Evolutionary conservation across 37 sponge, comb jelly and placozoan species (phyloP).

Genomic region (Petrosia ficiformis): DNA sequence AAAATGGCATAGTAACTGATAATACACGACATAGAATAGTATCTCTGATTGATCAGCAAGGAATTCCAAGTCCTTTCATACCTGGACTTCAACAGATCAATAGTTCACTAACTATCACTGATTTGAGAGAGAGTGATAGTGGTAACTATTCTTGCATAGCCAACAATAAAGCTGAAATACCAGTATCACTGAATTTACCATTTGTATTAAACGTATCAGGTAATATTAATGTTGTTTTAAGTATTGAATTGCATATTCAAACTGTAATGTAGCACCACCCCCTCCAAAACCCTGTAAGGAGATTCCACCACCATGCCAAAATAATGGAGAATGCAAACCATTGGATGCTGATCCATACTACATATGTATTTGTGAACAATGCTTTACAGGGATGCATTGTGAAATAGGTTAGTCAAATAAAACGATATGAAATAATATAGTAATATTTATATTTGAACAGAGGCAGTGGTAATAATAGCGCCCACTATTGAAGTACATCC

Average conservation of each 20-base stretch:
- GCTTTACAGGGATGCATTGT: no score
- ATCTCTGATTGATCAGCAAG: background rate
- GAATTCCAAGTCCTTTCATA: background rate
- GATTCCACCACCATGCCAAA: background rate
- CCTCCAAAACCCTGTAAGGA: background rate
- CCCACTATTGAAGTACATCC: background rate
- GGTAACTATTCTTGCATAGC: slow-evolving; percentile 23
- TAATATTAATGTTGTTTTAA: no score
- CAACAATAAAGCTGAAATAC: background rate
- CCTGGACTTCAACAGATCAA: background rate
- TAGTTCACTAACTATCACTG: slow-evolving; percentile 23
- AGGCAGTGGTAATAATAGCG: no score
- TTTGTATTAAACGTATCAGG: background rate
- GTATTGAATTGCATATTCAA: no score
- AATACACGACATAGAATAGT: background rate
- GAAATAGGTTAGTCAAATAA: no score
- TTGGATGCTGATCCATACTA: no score
- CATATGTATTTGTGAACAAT: no score
- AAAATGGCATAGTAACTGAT: background rate
- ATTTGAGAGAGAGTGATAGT: slow-evolving; percentile 8
- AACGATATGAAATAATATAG: no score
- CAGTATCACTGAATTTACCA: background rate
- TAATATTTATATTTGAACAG: background rate
- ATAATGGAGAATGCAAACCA: no score
- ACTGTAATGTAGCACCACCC: no score